These are phyloP conservation scores for Beaufortia kweichowensis DNA, from an alignment of 2,113 vertebrate species.

Conservation along the genomic window DNA sequence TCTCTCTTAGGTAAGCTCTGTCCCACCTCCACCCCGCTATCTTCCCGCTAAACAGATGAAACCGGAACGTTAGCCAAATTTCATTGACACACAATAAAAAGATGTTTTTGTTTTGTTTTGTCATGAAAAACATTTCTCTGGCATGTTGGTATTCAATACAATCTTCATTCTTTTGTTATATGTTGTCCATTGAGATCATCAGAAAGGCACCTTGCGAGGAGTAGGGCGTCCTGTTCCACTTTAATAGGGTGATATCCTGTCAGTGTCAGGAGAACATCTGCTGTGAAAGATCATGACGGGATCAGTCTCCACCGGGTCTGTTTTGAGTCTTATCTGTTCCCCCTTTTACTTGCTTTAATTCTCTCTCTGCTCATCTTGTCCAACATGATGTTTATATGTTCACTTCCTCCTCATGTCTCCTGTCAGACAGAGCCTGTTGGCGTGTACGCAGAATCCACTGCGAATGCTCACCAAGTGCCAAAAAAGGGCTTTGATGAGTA, in stretches of 20 bases:
- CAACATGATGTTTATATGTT: not conserved
- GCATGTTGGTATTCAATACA: slow-evolving; percentile 21
- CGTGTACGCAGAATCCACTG: too few relatives aligned
- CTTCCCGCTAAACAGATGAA: slow-evolving; percentile 21
- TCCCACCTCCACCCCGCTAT: slow-evolving; percentile 23
- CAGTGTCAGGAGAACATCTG: slow-evolving; percentile 38
- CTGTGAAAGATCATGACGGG: slow-evolving; percentile 35
- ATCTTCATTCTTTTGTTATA: slow-evolving; percentile 7
- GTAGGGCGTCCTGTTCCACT: slow-evolving; percentile 37
- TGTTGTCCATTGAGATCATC: slow-evolving; percentile 13
- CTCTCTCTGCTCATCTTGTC: not conserved
- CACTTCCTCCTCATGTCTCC: not conserved
- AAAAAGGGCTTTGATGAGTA: too few relatives aligned
- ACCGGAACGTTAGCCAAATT: slow-evolving; percentile 4
- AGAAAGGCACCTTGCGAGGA: slow-evolving; percentile 42
- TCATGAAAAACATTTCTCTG: slow-evolving; percentile 11
- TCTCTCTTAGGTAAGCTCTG: slow-evolving; percentile 33
- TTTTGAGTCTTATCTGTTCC: slow-evolving; percentile 10
- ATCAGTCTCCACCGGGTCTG: slow-evolving; percentile 23
- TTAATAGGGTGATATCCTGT: slow-evolving; percentile 48
- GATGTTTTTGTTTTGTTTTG: not conserved
- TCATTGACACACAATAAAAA: slow-evolving; percentile 9
- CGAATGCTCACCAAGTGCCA: too few relatives aligned
- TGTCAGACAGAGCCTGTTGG: slow-evolving; percentile 8
- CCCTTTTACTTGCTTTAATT: not conserved